A percentile compares a stretch with the other conserved stretches of the same genome.
Evolutionary conservation across 2,888 invertebrate species (phyloP).

Genomic region (Caenorhabditis panamensis): DNA sequence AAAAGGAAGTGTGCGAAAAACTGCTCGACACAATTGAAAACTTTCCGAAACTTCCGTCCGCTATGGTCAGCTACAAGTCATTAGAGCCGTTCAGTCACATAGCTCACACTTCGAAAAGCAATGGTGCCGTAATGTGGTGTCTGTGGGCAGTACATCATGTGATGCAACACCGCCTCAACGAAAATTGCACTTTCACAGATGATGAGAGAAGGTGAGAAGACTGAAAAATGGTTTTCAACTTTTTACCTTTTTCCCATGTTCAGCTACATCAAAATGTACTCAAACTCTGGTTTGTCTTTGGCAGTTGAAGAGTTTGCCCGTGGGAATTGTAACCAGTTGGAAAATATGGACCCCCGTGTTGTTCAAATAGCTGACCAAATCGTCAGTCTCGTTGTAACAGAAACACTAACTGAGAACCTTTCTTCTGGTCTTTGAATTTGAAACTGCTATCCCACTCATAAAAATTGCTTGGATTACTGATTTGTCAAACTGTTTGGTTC

Average conservation of each 20-base stretch:
- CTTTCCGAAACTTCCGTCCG: conserved; percentile 87
- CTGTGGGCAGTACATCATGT: conserved; percentile 89
- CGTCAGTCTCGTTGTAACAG: too few relatives aligned
- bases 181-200: not conserved
- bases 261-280: conserved; percentile 55
- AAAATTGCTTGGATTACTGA: too few relatives aligned
- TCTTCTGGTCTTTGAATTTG: too few relatives aligned
- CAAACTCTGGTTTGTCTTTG: conserved; percentile 17
- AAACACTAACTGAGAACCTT: too few relatives aligned
- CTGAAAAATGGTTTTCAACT: too few relatives aligned
- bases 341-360: too few relatives aligned
- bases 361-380: too few relatives aligned
- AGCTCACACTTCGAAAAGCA: conserved; percentile 84
- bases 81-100: conserved; percentile 87
- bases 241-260: conserved; percentile 5
- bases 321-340: too few relatives aligned
- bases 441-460: too few relatives aligned
- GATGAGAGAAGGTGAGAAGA: too few relatives aligned
- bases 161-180: conserved; percentile 84
- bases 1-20: conserved; percentile 47
- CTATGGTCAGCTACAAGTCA: conserved; percentile 88
- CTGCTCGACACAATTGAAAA: conserved; percentile 81
- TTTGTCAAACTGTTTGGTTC: too few relatives aligned
- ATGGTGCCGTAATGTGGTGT: conserved; percentile 88
- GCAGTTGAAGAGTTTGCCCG: conserved; percentile 43